Conservation (phyloP, 2,888 invertebrate species). For the Cantharis nigra region DNA sequence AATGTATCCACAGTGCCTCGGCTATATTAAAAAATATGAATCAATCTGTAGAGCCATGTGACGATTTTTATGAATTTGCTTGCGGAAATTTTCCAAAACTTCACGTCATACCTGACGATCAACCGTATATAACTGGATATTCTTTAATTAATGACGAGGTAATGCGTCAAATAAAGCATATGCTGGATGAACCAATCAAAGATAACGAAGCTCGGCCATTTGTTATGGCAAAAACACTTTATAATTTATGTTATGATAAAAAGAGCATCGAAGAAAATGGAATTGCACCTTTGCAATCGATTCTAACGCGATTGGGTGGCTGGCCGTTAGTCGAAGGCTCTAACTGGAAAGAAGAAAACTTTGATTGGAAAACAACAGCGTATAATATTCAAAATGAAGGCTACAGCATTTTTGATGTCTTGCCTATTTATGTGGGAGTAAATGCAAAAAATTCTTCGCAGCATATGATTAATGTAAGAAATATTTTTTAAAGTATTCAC, state of each 20-base stretch:
- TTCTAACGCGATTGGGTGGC: slow-evolving; percentile 81
- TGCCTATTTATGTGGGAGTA: slow-evolving; percentile 20
- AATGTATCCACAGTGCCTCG: slow-evolving; percentile 77
- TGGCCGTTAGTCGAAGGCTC: slow-evolving; percentile 88
- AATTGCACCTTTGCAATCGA: slow-evolving; percentile 69
- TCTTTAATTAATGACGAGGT: slow-evolving; percentile 2
- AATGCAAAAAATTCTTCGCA: too few species aligned
- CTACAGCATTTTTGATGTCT: slow-evolving; percentile 8
- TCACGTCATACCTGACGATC: slow-evolving; percentile 9
- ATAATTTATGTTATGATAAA: slow-evolving; percentile 83
- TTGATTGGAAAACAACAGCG: slow-evolving; percentile 67
- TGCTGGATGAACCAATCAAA: slow-evolving; percentile 5
- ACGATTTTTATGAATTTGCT: slow-evolving; percentile 20
- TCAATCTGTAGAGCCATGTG: slow-evolving; percentile 68
- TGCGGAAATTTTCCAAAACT: slow-evolving; percentile 15
- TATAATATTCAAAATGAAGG: slow-evolving; percentile 28
- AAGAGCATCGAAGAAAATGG: slow-evolving; percentile 80
- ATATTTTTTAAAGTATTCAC: background rate
- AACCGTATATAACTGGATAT: background rate
- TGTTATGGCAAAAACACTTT: slow-evolving; percentile 1
- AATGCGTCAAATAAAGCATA: background rate
- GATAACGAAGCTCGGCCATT: slow-evolving; percentile 3
- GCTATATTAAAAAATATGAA: slow-evolving; percentile 70
- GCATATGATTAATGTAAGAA: slow-evolving; percentile 65
- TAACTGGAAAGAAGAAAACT: slow-evolving; percentile 70